A percentile compares a stretch with the other conserved stretches of the same genome.
phyloP scores from a whole-genome alignment of 2,888 invertebrate genomes.

The Sinodicranocentrus sp. region DNA sequence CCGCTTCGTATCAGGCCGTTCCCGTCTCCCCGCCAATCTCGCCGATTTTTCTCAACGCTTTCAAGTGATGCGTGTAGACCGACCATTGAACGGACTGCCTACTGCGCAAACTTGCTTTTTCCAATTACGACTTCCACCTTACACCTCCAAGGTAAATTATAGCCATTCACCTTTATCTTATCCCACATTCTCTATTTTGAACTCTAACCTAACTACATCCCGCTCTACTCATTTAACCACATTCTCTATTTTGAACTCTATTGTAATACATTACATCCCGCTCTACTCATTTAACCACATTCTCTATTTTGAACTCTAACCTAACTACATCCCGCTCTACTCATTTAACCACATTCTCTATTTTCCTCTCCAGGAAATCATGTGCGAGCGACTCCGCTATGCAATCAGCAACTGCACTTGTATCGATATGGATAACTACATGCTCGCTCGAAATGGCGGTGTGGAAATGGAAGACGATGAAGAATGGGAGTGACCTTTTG shows the following conservation, averaged over 20 bases:
- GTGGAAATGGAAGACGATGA: constrained; percentile 80
- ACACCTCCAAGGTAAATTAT: constrained; percentile 81
- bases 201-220: too few relatives aligned
- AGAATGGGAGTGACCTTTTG: constrained; percentile 77
- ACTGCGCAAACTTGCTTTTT: constrained; percentile 79
- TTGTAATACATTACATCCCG: too few relatives aligned
- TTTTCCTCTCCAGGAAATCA: constrained; percentile 79
- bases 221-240: too few relatives aligned
- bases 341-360: background rate
- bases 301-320: too few relatives aligned
- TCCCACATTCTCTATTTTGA: too few relatives aligned
- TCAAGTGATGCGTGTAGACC: constrained; percentile 82
- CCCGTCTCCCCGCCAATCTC: constrained; percentile 83
- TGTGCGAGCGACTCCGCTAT: constrained; percentile 83
- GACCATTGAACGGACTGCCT: constrained; percentile 78
- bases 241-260: too few relatives aligned
- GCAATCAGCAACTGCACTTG: constrained; percentile 84
- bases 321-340: too few relatives aligned
- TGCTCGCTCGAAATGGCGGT: constrained; percentile 83
- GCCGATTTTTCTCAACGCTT: constrained; percentile 84
- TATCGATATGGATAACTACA: constrained; percentile 86
- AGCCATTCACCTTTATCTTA: too few relatives aligned
- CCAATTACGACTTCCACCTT: constrained; percentile 83
- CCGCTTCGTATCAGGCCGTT: constrained; percentile 84
- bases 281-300: too few relatives aligned